phyloP scores from a whole-genome alignment of 1,140 invertebrate species.

The Euborellia annulipes region DNA sequence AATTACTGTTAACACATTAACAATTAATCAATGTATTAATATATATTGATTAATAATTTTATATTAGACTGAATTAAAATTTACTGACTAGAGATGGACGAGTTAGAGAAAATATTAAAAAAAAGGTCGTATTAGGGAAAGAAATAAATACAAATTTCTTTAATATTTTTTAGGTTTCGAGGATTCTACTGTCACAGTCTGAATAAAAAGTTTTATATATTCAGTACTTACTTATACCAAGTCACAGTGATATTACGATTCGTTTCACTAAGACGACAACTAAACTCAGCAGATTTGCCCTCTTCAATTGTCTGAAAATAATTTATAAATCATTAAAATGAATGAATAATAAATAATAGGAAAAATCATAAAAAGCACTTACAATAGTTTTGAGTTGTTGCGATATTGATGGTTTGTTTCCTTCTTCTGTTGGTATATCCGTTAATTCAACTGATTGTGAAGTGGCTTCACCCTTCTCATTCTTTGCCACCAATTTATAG shows the following conservation, averaged over 20 bases:
- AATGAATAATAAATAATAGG: background rate
- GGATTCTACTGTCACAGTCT: too few relatives aligned
- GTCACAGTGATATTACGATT: conserved; percentile 64
- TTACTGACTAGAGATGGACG: too few relatives aligned
- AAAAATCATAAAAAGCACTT: conserved; percentile 23
- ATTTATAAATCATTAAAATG: conserved; percentile 2
- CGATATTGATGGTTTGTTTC: conserved; percentile 33
- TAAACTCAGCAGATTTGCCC: conserved; percentile 61
- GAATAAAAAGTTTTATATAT: too few relatives aligned
- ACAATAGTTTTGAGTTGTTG: conserved; percentile 58
- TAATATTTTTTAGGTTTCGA: too few relatives aligned
- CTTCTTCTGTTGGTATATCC: conserved; percentile 55
- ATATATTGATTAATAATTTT: too few relatives aligned
- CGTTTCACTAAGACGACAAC: conserved; percentile 47
- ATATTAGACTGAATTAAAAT: too few relatives aligned
- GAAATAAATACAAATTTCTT: too few relatives aligned
- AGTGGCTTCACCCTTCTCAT: conserved; percentile 82
- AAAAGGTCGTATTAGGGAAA: too few relatives aligned
- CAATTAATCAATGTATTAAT: too few relatives aligned
- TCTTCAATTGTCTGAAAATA: conserved; percentile 47
- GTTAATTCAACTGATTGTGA: conserved; percentile 77
- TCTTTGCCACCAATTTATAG: conserved; percentile 81
- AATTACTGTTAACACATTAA: too few relatives aligned
- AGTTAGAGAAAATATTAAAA: too few relatives aligned
- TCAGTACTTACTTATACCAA: conserved; percentile 68